Base-by-base conservation (phyloP, 2,888 invertebrate genomes). In the Lasioglossum leucozonium region DNA sequence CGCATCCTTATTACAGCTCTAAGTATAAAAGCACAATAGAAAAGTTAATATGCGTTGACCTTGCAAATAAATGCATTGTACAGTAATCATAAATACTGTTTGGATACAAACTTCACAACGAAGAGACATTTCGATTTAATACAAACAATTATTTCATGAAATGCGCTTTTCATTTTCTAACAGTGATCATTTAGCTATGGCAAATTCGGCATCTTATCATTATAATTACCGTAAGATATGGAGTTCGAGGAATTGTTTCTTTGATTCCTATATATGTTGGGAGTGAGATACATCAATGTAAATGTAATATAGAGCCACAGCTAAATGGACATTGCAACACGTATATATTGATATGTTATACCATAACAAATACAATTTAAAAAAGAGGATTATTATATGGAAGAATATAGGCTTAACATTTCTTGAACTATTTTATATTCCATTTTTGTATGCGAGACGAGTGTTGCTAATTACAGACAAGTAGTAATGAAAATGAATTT, bases 341-440 rank as follows among this genome's bases (percentile, higher is more conserved):
- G 37, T 75, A 67, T 40, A 77, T 84, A 78, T 73, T 76, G 77
- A 79, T 77, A 77, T 82, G 82, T 42, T 30, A 22, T 55, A 77
- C 47, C 51, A 69, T 26, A 77, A 34, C n/a, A 51, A 69, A 82
- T 81, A 83, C 72, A 79, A 77, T 71, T 79, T 62, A 87, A 79
- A 71, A 81, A 55, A 79, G 1, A 69, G 47, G 47, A 79, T 78
- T 84, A 80, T 69, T 81, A 34, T 26, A 84, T 88, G 89, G 88
- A 90, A 90, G 89, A 88, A 81, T 86, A 79, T 71, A 84, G 85
- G 85, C 87, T 79, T 87, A 77, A 71, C 44, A 84, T 65, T 55
- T 65, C 79, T 78, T 75, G 47, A 77, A 55, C 65, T 83, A 65
- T 81, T 55, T 82, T 62, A 73, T 47, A 80, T 81, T 72, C 76